Conservation (phyloP, 1,140 invertebrate genomes). For the Microplitis demolitor region DNA sequence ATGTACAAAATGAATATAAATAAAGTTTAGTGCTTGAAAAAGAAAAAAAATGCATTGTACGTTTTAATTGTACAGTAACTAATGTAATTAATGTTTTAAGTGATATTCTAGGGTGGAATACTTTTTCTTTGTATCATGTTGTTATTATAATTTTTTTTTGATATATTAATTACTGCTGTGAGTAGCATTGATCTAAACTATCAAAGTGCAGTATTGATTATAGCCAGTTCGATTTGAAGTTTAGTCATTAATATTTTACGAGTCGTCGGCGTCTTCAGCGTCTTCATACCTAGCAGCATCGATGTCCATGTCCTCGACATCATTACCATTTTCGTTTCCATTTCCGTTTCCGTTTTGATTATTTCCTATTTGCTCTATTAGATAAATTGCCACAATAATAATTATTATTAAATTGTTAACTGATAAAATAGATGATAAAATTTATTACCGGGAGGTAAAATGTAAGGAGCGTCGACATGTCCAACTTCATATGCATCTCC, state of each 20-base stretch:
- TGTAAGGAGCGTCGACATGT: conserved; percentile 49
- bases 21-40: conserved; percentile 47
- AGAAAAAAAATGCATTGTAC: conserved; percentile 22
- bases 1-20: conserved; percentile 60
- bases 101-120: not conserved
- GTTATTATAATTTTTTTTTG: too few relatives aligned
- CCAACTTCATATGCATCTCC: conserved; percentile 42
- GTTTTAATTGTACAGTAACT: conserved; percentile 4
- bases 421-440: not conserved
- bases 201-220: conserved; percentile 16
- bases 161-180: conserved; percentile 21
- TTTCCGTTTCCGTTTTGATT: too few relatives aligned
- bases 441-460: conserved; percentile 49
- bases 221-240: conserved; percentile 5
- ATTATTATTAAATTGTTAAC: conserved; percentile 3
- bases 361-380: conserved; percentile 43
- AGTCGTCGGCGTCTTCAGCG: conserved; percentile 61
- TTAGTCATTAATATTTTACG: not conserved
- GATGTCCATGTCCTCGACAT: conserved; percentile 59
- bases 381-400: conserved; percentile 17
- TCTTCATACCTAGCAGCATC: conserved; percentile 66
- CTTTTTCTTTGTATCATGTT: not conserved
- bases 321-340: conserved; percentile 48
- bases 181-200: not conserved
- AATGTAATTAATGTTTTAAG: not conserved